Conservation (phyloP, 1,140 invertebrate species). For the Pollicipes pollicipes region DNA sequence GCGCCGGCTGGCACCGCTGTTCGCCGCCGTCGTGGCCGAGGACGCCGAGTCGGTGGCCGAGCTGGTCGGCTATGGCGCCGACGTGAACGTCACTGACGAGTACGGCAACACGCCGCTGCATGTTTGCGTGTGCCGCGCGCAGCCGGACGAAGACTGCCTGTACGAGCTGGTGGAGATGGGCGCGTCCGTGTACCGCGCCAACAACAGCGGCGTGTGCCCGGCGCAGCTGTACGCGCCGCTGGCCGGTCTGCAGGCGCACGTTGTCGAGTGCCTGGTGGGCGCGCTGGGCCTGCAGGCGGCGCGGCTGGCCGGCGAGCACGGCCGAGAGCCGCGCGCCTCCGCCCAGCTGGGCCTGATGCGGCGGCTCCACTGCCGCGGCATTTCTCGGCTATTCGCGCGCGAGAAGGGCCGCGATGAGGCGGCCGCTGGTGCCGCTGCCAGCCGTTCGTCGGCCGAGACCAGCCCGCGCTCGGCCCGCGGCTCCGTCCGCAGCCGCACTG, state of each 20-base stretch:
- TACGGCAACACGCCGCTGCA: conserved; percentile 38
- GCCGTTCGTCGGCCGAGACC: neutral
- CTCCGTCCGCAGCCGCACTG: neutral
- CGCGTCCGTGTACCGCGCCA: conserved; percentile 29
- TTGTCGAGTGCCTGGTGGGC: neutral
- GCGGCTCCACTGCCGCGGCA: neutral
- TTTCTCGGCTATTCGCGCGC: neutral
- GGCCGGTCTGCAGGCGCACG: conserved; percentile 11
- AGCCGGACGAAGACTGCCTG: conserved; percentile 33
- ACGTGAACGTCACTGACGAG: conserved; percentile 30
- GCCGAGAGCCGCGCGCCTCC: neutral
- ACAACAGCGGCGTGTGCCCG: conserved; percentile 29
- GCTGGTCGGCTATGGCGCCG: conserved; percentile 36
- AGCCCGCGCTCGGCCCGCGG: neutral
- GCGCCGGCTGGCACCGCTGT: conserved; percentile 35
- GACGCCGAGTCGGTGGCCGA: conserved; percentile 33
- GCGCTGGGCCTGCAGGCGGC: neutral
- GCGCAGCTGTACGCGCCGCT: conserved; percentile 30
- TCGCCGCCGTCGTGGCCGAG: conserved; percentile 33
- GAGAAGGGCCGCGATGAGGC: neutral
- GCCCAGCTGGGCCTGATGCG: neutral
- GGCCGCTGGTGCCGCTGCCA: neutral
- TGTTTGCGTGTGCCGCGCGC: conserved; percentile 32
- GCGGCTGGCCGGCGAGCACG: neutral
- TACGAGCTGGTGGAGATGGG: conserved; percentile 34